phyloP scores from a whole-genome alignment of 2,888 invertebrate genomes.

The Cotesia congregata region DNA sequence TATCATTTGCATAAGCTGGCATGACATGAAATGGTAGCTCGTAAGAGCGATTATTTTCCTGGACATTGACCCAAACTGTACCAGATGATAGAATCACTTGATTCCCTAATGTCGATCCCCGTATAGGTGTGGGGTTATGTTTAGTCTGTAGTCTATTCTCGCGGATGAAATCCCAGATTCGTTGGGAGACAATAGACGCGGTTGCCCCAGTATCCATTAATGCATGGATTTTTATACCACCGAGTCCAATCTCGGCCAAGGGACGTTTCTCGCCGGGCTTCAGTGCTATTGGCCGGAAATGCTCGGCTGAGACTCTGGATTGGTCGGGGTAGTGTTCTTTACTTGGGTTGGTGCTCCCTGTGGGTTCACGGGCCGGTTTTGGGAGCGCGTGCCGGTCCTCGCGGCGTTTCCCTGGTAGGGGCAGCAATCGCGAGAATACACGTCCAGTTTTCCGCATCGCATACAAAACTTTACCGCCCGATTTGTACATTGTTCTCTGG shows the following conservation, averaged over 20 bases:
- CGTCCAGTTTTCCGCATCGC: no score
- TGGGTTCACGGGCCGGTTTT: neutral
- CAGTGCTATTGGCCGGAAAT: neutral
- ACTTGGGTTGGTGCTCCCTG: neutral
- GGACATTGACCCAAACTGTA: no score
- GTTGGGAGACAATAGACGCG: neutral
- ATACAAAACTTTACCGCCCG: no score
- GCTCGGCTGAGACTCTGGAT: neutral
- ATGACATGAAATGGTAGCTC: neutral
- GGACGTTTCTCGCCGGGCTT: neutral
- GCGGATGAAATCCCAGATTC: neutral
- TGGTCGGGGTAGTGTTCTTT: neutral
- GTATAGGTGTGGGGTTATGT: no score
- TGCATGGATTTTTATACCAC: neutral
- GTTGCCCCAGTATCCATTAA: constrained; percentile 27
- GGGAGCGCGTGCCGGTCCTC: neutral
- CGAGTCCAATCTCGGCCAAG: constrained; percentile 5
- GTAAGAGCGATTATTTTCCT: no score
- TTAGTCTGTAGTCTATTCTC: no score
- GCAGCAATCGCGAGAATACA: no score
- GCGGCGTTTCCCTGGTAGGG: no score
- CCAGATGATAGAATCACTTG: neutral
- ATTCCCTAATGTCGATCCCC: neutral
- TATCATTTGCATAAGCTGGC: neutral
- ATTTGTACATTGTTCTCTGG: no score